A percentile compares a stretch with the other conserved stretches of the same genome.
phyloP scores from a whole-genome alignment of 2,113 vertebrate genomes.

The Verasper variegatus region DNA sequence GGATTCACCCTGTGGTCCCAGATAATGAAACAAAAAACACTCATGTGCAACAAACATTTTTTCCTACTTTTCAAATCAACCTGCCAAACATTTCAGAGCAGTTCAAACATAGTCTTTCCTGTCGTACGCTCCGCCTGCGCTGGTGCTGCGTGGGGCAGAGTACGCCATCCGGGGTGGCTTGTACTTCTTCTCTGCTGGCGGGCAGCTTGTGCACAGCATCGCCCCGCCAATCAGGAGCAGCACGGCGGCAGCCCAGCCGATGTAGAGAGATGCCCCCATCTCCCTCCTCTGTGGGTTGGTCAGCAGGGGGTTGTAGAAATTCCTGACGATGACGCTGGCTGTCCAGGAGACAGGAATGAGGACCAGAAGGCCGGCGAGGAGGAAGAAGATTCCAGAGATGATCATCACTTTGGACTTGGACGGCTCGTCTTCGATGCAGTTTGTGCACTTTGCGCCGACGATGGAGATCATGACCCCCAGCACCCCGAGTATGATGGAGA shows the following conservation, averaged over 20 bases:
- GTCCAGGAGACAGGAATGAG: constrained; percentile 83
- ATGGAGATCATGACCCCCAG: constrained; percentile 80
- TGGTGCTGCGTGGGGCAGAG: constrained; percentile 71
- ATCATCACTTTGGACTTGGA: constrained; percentile 84
- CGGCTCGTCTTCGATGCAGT: constrained; percentile 82
- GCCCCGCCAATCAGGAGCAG: constrained; percentile 82
- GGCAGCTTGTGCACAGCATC: constrained; percentile 82
- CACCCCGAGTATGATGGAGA: constrained; percentile 80
- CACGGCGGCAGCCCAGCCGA: constrained; percentile 77
- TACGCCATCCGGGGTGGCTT: constrained; percentile 80
- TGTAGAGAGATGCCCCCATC: constrained; percentile 81
- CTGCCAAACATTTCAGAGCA: not conserved
- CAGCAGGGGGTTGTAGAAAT: constrained; percentile 81
- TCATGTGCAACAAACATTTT: constrained; percentile 6
- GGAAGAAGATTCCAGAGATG: constrained; percentile 78
- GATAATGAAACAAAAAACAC: constrained; percentile 23
- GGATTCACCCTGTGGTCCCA: constrained; percentile 32
- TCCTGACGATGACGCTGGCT: constrained; percentile 62
- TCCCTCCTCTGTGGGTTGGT: constrained; percentile 66
- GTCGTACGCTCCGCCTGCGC: constrained; percentile 70
- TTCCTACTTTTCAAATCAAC: not conserved
- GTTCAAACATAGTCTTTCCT: constrained; percentile 85
- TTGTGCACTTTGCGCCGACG: constrained; percentile 85
- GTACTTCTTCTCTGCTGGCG: constrained; percentile 80
- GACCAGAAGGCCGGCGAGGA: constrained; percentile 76